Evolutionary conservation across 2,888 invertebrate genomes (phyloP).

Genomic region (Noctua pronuba): DNA sequence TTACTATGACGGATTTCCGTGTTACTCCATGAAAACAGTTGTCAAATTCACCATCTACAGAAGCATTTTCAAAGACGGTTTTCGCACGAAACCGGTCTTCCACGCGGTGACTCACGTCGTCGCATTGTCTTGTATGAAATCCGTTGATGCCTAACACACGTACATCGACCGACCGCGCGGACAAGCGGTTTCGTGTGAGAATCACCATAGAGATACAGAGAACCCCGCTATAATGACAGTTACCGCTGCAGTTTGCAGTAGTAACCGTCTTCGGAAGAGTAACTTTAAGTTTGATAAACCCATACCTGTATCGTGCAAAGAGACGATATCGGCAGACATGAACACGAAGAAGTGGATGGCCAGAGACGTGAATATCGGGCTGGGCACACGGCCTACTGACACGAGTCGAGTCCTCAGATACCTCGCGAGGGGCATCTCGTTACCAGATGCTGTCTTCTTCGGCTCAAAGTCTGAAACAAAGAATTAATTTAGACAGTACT

Average conservation of each 20-base stretch:
- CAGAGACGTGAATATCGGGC: slow-evolving; percentile 70
- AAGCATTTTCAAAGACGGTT: background rate
- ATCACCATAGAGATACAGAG: too few species aligned
- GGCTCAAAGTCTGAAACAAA: slow-evolving; percentile 67
- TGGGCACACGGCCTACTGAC: slow-evolving; percentile 72
- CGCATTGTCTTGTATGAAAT: background rate
- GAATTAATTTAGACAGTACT: too few species aligned
- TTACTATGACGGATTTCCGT: background rate
- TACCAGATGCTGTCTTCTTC: slow-evolving; percentile 70
- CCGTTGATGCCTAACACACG: background rate
- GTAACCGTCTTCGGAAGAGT: background rate
- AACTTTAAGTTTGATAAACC: background rate
- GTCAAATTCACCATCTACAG: background rate
- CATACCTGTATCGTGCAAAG: slow-evolving; percentile 77
- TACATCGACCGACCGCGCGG: too few species aligned
- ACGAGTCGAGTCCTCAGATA: slow-evolving; percentile 71
- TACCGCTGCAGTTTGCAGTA: background rate
- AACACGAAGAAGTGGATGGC: slow-evolving; percentile 70
- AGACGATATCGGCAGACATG: slow-evolving; percentile 71
- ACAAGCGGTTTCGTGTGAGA: too few species aligned
- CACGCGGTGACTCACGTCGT: background rate
- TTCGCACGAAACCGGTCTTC: background rate
- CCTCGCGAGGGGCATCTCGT: slow-evolving; percentile 68
- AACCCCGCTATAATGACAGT: background rate
- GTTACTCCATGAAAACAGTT: background rate